Percentiles rank a stretch among this genome's conserved stretches.
Evolutionary conservation across 64 coral and sea anemone species (phyloP).

Genomic region (Orbicella faveolata): DNA sequence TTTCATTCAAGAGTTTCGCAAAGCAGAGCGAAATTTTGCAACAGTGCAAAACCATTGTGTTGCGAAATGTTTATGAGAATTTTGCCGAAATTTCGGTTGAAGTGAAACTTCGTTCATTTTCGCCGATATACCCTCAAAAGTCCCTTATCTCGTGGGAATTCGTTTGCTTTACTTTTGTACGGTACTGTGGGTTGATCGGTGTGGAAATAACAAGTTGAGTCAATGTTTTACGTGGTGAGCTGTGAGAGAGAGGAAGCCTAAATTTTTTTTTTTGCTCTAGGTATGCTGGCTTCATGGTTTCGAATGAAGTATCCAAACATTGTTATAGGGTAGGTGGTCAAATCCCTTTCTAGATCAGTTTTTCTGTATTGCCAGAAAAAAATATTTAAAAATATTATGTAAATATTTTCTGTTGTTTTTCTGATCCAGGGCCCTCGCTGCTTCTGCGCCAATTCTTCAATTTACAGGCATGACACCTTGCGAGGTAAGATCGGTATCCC

Average conservation of each 20-base stretch:
- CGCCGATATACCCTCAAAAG: too few species aligned
- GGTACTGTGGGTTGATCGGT: too few species aligned
- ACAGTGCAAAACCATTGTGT: not conserved
- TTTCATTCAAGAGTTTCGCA: too few species aligned
- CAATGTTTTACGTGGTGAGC: not conserved
- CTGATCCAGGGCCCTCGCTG: constrained; percentile 69
- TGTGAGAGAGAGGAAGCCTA: not conserved
- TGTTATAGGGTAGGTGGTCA: constrained; percentile 63
- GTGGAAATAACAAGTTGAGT: too few species aligned
- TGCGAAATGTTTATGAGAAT: too few species aligned
- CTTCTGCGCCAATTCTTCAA: constrained; percentile 89
- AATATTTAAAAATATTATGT: not conserved
- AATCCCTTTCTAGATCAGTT: too few species aligned
- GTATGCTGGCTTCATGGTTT: constrained; percentile 92
- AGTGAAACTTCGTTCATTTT: too few species aligned
- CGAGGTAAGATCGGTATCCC: constrained; percentile 50
- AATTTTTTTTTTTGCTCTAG: constrained; percentile 17
- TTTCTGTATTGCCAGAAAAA: too few species aligned
- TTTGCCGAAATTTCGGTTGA: too few species aligned
- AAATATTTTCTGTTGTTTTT: not conserved
- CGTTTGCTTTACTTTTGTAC: too few species aligned
- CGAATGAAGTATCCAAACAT: constrained; percentile 95
- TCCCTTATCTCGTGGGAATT: too few species aligned
- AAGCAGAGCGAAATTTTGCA: not conserved
- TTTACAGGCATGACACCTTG: constrained; percentile 85